Evolutionary conservation across 1,140 invertebrate genomes (phyloP), one percentile per base, ranked within the genome.

Genomic region (Danaus melanippus): DNA sequence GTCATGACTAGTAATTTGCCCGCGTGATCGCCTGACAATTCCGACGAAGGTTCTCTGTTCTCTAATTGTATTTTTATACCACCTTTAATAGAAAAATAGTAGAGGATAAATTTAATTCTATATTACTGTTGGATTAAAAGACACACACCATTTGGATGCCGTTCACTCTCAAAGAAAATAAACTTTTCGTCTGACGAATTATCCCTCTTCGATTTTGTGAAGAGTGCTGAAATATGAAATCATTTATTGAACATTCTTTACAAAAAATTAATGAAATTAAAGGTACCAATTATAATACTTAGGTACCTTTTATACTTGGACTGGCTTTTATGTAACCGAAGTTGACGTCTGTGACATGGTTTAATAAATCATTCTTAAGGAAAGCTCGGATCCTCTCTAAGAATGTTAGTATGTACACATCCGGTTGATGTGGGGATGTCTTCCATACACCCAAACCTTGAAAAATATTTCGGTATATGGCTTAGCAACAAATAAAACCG

Each of bases 1-100:
- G 89, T 91, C 8, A 91, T 88, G 9, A 92, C 86, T 49, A 91
- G 68, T 3, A 91, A 67, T 69, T 90, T 91, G 32, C 86, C 88
- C 21, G 65, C 71, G 47, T 89, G 71, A 41, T 74, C 73, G 8
- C 80, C 80, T 0, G 45, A 51, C 43, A 88, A 52, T 53, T 74
- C 75, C 0, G 74, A 52, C 0, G 86, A 84, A 1, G 88, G 88
- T 57, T 87, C 69, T 6, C 86, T 58, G 32, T 80, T 74, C 48
- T 71, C 72, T 8, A 88, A 55, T 48, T 84, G 76, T 0, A 89
- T 76, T 54, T 79, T 86, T 47, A 89, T 87, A 12, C 88, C 88
- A 46, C 76, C 74, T 73, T 47, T 11, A 42, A 71, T 62, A 41
- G 17, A 12, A 42, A 50, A 56, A 51, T 12, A 47, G n/a, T 41